Percentiles rank a stretch among this genome's conserved stretches.
phyloP scores from a whole-genome alignment of 2,797 vertebrate species.

The Somateria mollissima region DNA sequence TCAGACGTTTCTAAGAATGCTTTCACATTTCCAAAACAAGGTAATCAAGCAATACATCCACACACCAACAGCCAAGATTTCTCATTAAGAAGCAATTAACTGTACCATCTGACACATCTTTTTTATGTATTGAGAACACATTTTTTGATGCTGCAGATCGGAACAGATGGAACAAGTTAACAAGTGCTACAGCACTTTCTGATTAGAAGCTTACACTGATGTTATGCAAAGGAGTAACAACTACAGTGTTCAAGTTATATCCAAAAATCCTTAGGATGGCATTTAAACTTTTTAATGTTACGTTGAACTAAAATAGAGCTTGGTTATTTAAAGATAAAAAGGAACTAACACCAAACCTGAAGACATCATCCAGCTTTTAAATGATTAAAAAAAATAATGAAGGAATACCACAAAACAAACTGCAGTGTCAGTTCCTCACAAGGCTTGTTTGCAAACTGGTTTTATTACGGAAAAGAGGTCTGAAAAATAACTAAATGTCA shows the following conservation, averaged over 20 bases:
- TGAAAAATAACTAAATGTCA: neutral
- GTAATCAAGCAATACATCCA: neutral
- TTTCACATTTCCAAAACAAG: neutral
- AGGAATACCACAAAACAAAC: neutral
- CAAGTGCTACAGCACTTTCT: neutral
- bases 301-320: neutral
- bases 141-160: neutral
- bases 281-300: neutral
- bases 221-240: rapidly evolving
- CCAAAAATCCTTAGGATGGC: too few relatives aligned
- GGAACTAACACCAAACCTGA: neutral
- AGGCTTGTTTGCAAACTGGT: neutral
- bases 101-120: neutral
- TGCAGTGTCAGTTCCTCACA: neutral
- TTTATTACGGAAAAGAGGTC: neutral
- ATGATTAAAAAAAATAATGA: rapidly evolving
- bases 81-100: neutral
- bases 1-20: neutral
- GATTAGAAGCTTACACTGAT: neutral
- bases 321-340: neutral
- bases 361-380: neutral
- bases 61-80: neutral
- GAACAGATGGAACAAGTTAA: neutral
- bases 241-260: neutral
- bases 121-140: neutral